These are phyloP conservation scores for Parazoanthus swiftii DNA, from an alignment of 92 coral and sea anemone species.

Conservation along the genomic window DNA sequence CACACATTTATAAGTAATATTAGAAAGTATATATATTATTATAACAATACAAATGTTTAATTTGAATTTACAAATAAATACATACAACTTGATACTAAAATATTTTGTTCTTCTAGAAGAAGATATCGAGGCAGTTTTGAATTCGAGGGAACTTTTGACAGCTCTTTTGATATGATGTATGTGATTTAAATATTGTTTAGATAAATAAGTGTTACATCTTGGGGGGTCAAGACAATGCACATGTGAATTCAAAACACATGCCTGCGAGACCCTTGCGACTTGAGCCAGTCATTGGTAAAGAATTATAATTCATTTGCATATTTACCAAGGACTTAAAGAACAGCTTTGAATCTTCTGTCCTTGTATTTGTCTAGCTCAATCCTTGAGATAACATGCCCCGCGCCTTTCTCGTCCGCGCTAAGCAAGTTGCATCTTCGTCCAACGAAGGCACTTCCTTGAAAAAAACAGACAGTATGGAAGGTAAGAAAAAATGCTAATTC, in stretches of 20 bases:
- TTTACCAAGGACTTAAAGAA: slow-evolving; percentile 65
- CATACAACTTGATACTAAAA: slow-evolving; percentile 43
- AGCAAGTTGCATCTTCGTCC: slow-evolving; percentile 35
- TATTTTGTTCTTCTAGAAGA: not conserved
- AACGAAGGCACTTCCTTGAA: slow-evolving; percentile 28
- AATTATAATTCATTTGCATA: slow-evolving; percentile 84
- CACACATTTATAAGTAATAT: slow-evolving; percentile 54
- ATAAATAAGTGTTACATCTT: slow-evolving; percentile 44
- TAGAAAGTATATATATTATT: not conserved
- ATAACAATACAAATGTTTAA: slow-evolving; percentile 61
- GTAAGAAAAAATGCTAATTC: slow-evolving; percentile 30
- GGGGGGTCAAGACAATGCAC: slow-evolving; percentile 35
- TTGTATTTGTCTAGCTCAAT: slow-evolving; percentile 5
- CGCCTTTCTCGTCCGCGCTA: slow-evolving; percentile 80
- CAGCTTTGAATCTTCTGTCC: slow-evolving; percentile 58
- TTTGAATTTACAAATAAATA: slow-evolving; percentile 54
- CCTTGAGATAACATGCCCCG: slow-evolving; percentile 66
- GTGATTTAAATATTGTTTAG: slow-evolving; percentile 40
- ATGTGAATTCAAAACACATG: slow-evolving; percentile 46
- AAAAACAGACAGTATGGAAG: slow-evolving; percentile 37
- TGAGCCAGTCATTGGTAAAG: slow-evolving; percentile 53
- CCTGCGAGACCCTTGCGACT: slow-evolving; percentile 38
- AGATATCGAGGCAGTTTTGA: not conserved
- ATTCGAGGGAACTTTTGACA: not conserved
- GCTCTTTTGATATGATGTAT: slow-evolving; percentile 23